A percentile compares a stretch with the other conserved stretches of the same genome.
Evolutionary conservation across 2,797 vertebrate species (phyloP).

Genomic region (Xyrichtys novacula): DNA sequence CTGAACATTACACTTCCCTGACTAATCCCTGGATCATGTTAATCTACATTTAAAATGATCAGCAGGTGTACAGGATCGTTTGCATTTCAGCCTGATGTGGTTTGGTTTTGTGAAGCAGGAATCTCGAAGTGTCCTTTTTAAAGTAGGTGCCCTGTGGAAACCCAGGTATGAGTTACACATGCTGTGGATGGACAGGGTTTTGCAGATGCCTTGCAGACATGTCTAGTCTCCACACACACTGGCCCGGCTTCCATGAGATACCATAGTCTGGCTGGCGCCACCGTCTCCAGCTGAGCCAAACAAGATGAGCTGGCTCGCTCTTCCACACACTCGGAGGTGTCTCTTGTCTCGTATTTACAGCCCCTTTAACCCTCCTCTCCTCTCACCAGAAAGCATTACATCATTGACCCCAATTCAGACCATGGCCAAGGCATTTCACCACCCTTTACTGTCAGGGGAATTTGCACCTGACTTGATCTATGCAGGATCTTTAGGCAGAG

Average conservation of each 20-base stretch:
- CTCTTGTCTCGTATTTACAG: constrained; percentile 63
- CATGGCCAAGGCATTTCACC: constrained; percentile 43
- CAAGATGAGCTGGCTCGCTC: constrained; percentile 55
- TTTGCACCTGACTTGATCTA: constrained; percentile 44
- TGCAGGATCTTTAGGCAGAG: constrained; percentile 20
- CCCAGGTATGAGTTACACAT: constrained; percentile 69
- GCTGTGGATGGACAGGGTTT: constrained; percentile 23
- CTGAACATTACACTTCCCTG: background rate
- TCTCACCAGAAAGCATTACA: constrained; percentile 70
- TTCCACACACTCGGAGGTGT: constrained; percentile 52
- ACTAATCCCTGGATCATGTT: background rate
- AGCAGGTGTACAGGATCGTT: constrained; percentile 6
- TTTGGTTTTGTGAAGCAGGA: constrained; percentile 21
- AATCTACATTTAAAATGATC: constrained; percentile 8
- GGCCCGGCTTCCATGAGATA: constrained; percentile 56
- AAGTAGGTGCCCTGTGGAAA: constrained; percentile 48
- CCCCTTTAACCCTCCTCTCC: constrained; percentile 33
- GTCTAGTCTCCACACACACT: constrained; percentile 63
- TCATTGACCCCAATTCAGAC: constrained; percentile 68
- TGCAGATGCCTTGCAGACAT: constrained; percentile 45
- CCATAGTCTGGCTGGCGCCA: constrained; percentile 77
- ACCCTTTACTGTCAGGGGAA: constrained; percentile 45
- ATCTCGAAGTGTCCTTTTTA: constrained; percentile 24
- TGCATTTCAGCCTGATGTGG: constrained; percentile 8
- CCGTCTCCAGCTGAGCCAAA: constrained; percentile 63